A percentile compares a stretch with the other conserved stretches of the same genome.
Conservation (phyloP, 2,113 vertebrate species). For the Eleginops maclovinus region DNA sequence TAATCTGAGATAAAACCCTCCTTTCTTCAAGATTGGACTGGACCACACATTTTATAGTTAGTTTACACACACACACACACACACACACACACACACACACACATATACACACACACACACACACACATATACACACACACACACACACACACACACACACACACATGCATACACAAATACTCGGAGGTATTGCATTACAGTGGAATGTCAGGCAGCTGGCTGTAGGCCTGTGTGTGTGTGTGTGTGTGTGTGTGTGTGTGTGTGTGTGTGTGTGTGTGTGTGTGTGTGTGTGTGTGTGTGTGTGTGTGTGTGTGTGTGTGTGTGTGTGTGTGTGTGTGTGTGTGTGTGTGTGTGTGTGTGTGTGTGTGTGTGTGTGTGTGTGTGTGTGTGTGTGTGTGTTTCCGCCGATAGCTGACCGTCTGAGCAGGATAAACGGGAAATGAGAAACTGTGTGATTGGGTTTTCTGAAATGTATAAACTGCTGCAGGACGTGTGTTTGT, state of each 20-base stretch:
- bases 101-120: neutral
- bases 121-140: neutral
- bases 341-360: slow-evolving; percentile 9
- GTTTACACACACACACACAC: slow-evolving; percentile 23
- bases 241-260: slow-evolving; percentile 9
- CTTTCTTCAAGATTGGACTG: neutral
- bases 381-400: slow-evolving; percentile 35
- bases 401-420: slow-evolving; percentile 28
- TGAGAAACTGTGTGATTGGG: slow-evolving; percentile 30
- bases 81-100: slow-evolving; percentile 13
- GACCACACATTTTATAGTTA: slow-evolving; percentile 41
- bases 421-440: slow-evolving; percentile 50
- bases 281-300: slow-evolving; percentile 20
- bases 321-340: neutral
- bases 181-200: slow-evolving; percentile 54
- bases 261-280: slow-evolving; percentile 17
- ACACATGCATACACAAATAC: no score
- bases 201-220: slow-evolving; percentile 65
- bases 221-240: neutral
- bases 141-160: neutral
- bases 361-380: slow-evolving; percentile 17
- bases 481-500: neutral
- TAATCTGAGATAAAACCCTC: slow-evolving; percentile 33
- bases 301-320: slow-evolving; percentile 18
- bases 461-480: slow-evolving; percentile 12